Evolutionary conservation across 2,797 vertebrate genomes (phyloP).

Genomic region (Coracias cyanogaster): DNA sequence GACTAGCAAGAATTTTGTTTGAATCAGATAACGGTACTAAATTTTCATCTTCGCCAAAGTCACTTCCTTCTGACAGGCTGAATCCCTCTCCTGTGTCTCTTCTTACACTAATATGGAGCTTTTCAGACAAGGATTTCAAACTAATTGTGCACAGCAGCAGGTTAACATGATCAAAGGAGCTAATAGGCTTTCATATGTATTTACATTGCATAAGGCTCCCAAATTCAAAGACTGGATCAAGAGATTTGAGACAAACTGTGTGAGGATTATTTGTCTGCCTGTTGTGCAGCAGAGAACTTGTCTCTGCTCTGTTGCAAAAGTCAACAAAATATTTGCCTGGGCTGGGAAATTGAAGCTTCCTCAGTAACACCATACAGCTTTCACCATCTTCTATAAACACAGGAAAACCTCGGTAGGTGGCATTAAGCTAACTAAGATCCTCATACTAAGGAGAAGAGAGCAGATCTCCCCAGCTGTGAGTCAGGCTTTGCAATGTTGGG

Average conservation of each 20-base stretch:
- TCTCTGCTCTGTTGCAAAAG: not conserved
- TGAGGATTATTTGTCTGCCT: conserved; percentile 11
- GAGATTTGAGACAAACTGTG: not conserved
- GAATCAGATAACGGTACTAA: not conserved
- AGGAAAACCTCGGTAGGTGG: not conserved
- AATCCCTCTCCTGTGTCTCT: not conserved
- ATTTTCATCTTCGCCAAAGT: not conserved
- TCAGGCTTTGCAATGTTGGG: not conserved
- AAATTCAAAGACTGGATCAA: conserved; percentile 34
- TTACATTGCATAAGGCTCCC: not conserved
- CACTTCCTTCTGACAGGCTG: not conserved
- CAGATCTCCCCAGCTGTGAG: not conserved
- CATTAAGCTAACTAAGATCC: not conserved
- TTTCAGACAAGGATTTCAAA: conserved; percentile 51
- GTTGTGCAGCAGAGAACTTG: not conserved
- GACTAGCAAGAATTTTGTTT: not conserved
- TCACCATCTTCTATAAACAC: not conserved
- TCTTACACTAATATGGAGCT: not conserved
- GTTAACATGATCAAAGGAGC: conserved; percentile 53
- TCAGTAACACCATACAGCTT: not conserved
- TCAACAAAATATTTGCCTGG: not conserved
- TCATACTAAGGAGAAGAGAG: not conserved
- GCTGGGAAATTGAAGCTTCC: not conserved
- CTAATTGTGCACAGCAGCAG: conserved; percentile 24
- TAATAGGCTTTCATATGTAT: conserved; percentile 45